These are phyloP conservation scores for Epiblema foenella DNA, from an alignment of 2,888 invertebrate genomes.

Conservation along the genomic window DNA sequence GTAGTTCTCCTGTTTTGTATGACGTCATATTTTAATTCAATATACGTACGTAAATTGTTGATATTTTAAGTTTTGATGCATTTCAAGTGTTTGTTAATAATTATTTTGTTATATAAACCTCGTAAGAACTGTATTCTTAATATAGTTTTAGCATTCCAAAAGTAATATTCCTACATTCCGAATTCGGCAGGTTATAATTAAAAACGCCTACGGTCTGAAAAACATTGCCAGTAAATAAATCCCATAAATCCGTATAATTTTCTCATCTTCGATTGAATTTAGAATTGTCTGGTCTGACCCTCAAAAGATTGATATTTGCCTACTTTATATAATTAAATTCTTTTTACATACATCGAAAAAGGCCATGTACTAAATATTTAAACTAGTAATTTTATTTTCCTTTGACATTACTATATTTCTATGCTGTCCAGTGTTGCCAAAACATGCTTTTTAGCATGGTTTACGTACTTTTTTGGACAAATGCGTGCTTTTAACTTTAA, in stretches of 20 bases:
- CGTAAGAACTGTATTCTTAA: neutral
- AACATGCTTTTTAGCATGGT: too few species aligned
- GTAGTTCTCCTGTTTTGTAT: too few species aligned
- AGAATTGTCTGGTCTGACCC: too few species aligned
- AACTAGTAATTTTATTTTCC: neutral
- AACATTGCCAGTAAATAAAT: neutral
- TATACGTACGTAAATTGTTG: neutral
- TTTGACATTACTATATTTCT: neutral
- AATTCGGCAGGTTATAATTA: neutral
- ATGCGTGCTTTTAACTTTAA: too few species aligned
- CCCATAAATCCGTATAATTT: neutral
- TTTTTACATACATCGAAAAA: too few species aligned
- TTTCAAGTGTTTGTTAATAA: neutral
- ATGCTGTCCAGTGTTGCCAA: neutral
- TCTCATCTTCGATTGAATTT: neutral
- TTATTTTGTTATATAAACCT: neutral
- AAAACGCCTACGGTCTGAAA: neutral
- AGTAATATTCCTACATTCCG: neutral
- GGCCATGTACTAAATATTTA: neutral
- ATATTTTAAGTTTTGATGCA: neutral
- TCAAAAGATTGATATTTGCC: too few species aligned
- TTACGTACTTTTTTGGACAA: too few species aligned
- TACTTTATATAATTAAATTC: too few species aligned
- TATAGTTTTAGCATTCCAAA: neutral
- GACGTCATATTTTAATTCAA: neutral